Percentiles rank a stretch among this genome's conserved stretches.
Evolutionary conservation across 2,888 invertebrate species (phyloP).

Genomic region (Synanthedon myopaeformis): DNA sequence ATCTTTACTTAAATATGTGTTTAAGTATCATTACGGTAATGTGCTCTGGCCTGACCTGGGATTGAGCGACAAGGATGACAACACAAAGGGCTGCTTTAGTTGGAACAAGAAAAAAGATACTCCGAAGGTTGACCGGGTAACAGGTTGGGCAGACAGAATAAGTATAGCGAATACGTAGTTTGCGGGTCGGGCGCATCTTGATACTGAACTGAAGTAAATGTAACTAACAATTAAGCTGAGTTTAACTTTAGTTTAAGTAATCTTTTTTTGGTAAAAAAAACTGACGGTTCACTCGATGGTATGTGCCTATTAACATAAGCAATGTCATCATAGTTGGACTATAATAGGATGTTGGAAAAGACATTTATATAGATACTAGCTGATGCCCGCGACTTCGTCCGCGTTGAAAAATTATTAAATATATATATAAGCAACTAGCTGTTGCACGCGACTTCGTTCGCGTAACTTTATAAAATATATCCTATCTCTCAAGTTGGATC

Average conservation of each 20-base stretch:
- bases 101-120: conserved; percentile 24
- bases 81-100: conserved; percentile 14
- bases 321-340: too few species aligned
- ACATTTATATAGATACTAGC: too few species aligned
- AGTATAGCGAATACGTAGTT: conserved; percentile 56
- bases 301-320: background rate
- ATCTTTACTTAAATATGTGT: conserved; percentile 67
- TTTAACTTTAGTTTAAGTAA: conserved; percentile 4
- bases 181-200: conserved; percentile 38
- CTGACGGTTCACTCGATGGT: too few species aligned
- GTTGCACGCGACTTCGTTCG: too few species aligned
- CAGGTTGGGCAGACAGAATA: conserved; percentile 64
- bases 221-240: background rate
- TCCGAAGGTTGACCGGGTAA: conserved; percentile 62
- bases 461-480: too few species aligned
- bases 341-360: too few species aligned
- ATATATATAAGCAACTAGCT: too few species aligned
- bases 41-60: conserved; percentile 56
- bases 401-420: too few species aligned
- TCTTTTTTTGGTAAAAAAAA: too few species aligned
- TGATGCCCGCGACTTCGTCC: too few species aligned
- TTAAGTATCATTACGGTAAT: conserved; percentile 69
- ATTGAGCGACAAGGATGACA: conserved; percentile 31
- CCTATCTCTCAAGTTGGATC: too few species aligned
- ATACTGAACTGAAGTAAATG: conserved; percentile 20